Conservation (phyloP, 2,888 invertebrate genomes). For the Venustoraphidia nigricollis region DNA sequence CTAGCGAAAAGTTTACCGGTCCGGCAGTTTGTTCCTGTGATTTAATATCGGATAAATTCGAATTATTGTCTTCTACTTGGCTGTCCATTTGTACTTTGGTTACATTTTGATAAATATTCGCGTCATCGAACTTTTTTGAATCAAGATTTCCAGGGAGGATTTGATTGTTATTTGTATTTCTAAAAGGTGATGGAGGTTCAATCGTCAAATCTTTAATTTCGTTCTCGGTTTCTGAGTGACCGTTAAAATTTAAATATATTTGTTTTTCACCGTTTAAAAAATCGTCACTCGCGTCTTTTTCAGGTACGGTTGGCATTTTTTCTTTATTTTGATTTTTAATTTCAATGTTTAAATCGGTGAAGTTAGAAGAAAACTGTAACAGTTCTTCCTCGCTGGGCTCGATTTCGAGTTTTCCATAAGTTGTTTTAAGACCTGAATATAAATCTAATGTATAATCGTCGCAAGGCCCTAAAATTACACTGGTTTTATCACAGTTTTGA, state of each 20-base stretch:
- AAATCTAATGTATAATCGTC: slow-evolving; percentile 37
- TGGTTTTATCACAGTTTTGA: not conserved
- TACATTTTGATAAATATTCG: too few relatives aligned
- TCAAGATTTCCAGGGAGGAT: too few relatives aligned
- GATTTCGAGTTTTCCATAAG: slow-evolving; percentile 23
- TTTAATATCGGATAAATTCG: slow-evolving; percentile 1
- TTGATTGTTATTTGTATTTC: too few relatives aligned
- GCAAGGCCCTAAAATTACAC: slow-evolving; percentile 39
- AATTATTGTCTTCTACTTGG: too few relatives aligned
- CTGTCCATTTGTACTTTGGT: too few relatives aligned
- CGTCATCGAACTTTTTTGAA: too few relatives aligned
- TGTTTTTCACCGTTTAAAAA: too few relatives aligned
- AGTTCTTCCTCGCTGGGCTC: slow-evolving; percentile 33
- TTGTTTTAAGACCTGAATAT: slow-evolving; percentile 33
- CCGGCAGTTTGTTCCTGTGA: slow-evolving; percentile 9
- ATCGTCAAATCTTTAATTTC: too few relatives aligned
- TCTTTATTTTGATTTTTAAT: not conserved
- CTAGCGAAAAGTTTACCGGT: slow-evolving; percentile 24
- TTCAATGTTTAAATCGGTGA: slow-evolving; percentile 23
- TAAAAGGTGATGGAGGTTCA: too few relatives aligned
- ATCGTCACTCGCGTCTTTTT: not conserved
- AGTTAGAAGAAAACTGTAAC: slow-evolving; percentile 37
- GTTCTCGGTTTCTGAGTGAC: too few relatives aligned
- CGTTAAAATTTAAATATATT: too few relatives aligned
- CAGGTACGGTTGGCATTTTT: not conserved